A percentile compares a stretch with the other conserved stretches of the same genome.
Evolutionary conservation across 2,888 invertebrate genomes (phyloP).

Genomic region (Neoitamus cyanurus): DNA sequence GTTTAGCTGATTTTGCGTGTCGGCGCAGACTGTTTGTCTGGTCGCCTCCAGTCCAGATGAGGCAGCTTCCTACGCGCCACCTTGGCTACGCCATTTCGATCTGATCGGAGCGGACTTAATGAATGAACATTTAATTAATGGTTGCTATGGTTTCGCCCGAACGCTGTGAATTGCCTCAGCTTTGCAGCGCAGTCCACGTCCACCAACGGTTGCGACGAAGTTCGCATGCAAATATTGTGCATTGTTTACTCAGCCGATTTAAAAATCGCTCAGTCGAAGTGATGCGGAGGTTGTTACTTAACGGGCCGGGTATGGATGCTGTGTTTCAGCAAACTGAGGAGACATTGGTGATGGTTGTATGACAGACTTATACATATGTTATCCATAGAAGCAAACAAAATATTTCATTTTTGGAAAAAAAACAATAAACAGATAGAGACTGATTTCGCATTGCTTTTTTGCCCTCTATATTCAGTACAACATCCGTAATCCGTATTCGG

Average conservation of each 20-base stretch:
- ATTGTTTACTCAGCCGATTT: neutral
- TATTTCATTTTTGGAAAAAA: too few relatives aligned
- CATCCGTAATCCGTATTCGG: too few relatives aligned
- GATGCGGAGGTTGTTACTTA: neutral
- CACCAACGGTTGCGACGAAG: neutral
- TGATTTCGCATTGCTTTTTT: too few relatives aligned
- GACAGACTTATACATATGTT: too few relatives aligned
- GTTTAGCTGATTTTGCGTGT: slow-evolving; percentile 4
- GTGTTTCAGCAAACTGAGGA: too few relatives aligned
- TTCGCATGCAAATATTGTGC: neutral
- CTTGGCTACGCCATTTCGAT: slow-evolving; percentile 30
- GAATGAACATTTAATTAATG: slow-evolving; percentile 42
- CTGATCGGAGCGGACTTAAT: slow-evolving; percentile 22
- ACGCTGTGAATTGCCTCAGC: neutral
- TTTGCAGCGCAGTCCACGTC: neutral
- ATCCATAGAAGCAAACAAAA: too few relatives aligned
- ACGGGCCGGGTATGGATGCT: neutral
- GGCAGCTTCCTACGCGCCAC: slow-evolving; percentile 20
- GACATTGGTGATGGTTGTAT: too few relatives aligned
- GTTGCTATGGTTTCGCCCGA: neutral
- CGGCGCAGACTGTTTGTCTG: slow-evolving; percentile 39
- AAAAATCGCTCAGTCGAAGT: neutral
- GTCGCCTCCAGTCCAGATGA: slow-evolving; percentile 37
- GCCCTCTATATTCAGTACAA: too few relatives aligned
- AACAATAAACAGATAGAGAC: too few relatives aligned